phyloP scores from a whole-genome alignment of 2,888 invertebrate species.

The Serripes groenlandicus region DNA sequence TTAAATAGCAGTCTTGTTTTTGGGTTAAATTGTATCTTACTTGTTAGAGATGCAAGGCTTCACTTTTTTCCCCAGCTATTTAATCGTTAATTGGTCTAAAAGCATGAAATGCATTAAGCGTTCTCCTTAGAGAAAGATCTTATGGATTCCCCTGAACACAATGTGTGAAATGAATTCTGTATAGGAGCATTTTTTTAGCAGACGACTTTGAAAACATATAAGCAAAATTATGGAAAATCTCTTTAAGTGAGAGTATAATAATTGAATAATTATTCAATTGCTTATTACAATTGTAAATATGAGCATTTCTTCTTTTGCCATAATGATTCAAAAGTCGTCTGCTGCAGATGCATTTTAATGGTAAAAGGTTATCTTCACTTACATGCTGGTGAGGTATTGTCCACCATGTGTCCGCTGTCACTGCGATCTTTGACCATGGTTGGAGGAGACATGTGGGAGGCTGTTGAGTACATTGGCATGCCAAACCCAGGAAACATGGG shows the following conservation, averaged over 20 bases:
- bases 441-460: slow-evolving; percentile 87
- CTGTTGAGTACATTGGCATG: slow-evolving; percentile 69
- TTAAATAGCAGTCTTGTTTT: not conserved
- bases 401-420: slow-evolving; percentile 85
- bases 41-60: slow-evolving; percentile 6
- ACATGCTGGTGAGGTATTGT: slow-evolving; percentile 75
- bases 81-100: slow-evolving; percentile 13
- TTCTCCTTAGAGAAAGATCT: not conserved
- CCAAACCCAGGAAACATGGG: slow-evolving; percentile 72
- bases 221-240: too few relatives aligned
- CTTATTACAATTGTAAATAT: too few relatives aligned
- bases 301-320: too few relatives aligned
- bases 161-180: not conserved
- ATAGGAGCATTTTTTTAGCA: too few relatives aligned
- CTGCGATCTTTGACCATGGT: slow-evolving; percentile 83
- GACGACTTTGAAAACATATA: too few relatives aligned
- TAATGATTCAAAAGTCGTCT: too few relatives aligned
- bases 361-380: slow-evolving; percentile 62
- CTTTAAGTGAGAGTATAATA: too few relatives aligned
- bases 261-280: too few relatives aligned
- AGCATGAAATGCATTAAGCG: slow-evolving; percentile 13
- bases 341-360: too few relatives aligned
- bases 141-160: not conserved
- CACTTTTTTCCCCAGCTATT: slow-evolving; percentile 7
- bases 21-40: not conserved